These are phyloP conservation scores for Ammospiza maritima DNA, from an alignment of 2,797 vertebrate species.

Conservation along the genomic window DNA sequence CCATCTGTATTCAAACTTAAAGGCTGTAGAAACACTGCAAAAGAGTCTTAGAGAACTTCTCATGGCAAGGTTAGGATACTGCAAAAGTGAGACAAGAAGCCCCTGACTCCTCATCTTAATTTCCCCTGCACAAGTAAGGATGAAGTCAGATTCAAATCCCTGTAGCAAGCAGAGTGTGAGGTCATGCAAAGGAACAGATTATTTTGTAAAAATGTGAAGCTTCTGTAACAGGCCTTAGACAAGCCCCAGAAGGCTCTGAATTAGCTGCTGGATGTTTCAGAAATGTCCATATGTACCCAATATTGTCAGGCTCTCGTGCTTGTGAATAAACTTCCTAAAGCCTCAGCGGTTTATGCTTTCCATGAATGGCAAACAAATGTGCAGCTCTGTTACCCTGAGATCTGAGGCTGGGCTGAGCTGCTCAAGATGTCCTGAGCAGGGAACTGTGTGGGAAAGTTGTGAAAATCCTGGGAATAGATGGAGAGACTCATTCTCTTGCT, in stretches of 20 bases:
- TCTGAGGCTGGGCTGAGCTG: neutral
- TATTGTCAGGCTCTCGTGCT: neutral
- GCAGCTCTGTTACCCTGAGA: neutral
- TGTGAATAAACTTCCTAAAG: neutral
- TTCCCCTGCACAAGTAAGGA: neutral
- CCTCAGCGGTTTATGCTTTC: neutral
- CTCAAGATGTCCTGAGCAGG: neutral
- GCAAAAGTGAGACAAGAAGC: neutral
- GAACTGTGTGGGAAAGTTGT: neutral
- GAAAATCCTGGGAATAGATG: neutral
- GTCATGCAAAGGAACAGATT: neutral
- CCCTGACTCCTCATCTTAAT: neutral
- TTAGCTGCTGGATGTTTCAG: neutral
- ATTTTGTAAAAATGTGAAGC: neutral
- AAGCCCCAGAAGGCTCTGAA: neutral
- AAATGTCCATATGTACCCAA: neutral
- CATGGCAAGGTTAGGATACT: neutral
- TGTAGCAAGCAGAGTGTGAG: neutral
- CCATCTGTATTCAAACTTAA: neutral
- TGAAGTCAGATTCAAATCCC: neutral
- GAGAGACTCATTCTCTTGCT: neutral
- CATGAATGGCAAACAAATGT: conserved; percentile 17
- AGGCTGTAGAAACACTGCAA: neutral
- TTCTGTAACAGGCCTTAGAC: neutral
- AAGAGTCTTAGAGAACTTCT: neutral